phyloP scores from a whole-genome alignment of 23 tunicate genomes.

The Styela plicata region DNA sequence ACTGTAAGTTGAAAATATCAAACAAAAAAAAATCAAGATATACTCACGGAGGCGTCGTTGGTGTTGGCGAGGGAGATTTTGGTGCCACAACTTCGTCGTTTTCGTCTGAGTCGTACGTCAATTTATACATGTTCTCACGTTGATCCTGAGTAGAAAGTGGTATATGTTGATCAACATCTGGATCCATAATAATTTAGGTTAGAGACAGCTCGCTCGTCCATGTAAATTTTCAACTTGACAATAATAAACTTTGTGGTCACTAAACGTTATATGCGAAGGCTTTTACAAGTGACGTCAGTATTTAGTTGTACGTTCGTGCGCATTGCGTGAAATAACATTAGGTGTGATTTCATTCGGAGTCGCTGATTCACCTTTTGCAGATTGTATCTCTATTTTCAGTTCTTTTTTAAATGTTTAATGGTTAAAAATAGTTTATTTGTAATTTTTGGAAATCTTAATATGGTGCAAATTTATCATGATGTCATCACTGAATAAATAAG shows the following conservation, averaged over 20 bases:
- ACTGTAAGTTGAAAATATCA: too few species aligned
- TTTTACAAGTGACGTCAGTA: neutral
- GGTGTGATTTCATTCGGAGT: neutral
- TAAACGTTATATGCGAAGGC: neutral
- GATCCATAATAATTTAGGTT: neutral
- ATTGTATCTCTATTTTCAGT: too few species aligned
- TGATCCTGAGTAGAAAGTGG: neutral
- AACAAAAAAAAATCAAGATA: too few species aligned
- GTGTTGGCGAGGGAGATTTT: neutral
- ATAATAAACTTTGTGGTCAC: neutral
- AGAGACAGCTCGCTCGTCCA: neutral
- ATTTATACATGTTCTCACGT: conserved; percentile 7
- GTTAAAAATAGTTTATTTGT: too few species aligned
- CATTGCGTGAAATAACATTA: neutral
- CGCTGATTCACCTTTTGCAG: too few species aligned
- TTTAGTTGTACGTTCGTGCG: neutral
- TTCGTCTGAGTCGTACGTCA: conserved; percentile 25
- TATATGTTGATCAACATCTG: neutral
- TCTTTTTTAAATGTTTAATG: too few species aligned
- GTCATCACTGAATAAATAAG: too few species aligned
- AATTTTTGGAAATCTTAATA: too few species aligned
- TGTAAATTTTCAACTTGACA: neutral
- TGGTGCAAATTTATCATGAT: too few species aligned
- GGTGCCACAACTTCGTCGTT: conserved; percentile 18
- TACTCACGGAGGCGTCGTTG: neutral